Base-by-base conservation (phyloP, 2,888 invertebrate species). In the Lapara coniferarum region DNA sequence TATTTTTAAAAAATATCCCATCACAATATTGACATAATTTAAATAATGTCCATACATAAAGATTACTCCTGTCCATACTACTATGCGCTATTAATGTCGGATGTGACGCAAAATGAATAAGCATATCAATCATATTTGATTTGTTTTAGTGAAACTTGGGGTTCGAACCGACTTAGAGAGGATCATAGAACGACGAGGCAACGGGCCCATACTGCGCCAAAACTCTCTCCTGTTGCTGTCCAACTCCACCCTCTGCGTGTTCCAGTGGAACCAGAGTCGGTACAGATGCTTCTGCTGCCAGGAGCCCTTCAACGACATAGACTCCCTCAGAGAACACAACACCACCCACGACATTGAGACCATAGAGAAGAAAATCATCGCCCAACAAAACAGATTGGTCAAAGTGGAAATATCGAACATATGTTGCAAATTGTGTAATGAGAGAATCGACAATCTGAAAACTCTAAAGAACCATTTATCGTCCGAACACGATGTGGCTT, bases 151-250 rank as follows among this genome's bases (percentile, higher is more conserved):
- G 0, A 13, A 58, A 49, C 8, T 13, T 55, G 66, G 69, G n/a
- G 66, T 44, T 10, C 56, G 77, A 67, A 80, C 81, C 12, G 80
- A 85, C 52, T 84, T 84, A 85, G 63, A 72, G 0, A 89, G 84
- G 76, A 80, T 87, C 49, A 69, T 76, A 0, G 89, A 89, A 7
- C 73, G 85, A 0, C 87, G 92, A 0, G 89, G 89, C 14, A 79
- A 78, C 30, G 89, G 86, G 0, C 87, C 88, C 0, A 74, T 89
- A 14, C 70, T 91, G 0, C 73, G 92, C 25, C 85, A 89, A 19
- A 90, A 89, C 72, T 89, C 93, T 0, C 69, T 93, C 1, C 97
- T 97, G 84, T 95, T 93, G 0, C 78, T 93, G 0, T 82, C 81
- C 0, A 86, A 90, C 70, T 92, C 92, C 0, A 90, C 89, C 0